Evolutionary conservation across 1,140 invertebrate genomes (phyloP).

Genomic region (Drosophila busckii): DNA sequence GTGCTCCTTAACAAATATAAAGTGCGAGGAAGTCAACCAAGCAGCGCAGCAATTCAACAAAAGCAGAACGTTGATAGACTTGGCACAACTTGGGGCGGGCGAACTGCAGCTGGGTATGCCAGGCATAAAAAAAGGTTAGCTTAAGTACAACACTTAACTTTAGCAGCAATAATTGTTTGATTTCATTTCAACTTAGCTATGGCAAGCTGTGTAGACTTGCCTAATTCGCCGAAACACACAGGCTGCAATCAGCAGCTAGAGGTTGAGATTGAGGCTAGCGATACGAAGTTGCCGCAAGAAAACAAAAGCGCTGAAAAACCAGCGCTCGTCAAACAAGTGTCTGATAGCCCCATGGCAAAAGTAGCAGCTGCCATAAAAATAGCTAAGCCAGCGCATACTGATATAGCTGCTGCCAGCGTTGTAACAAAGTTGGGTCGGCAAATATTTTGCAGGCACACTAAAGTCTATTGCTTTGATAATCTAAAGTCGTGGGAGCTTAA

Average conservation of each 20-base stretch:
- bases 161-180: too few species aligned
- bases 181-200: too few species aligned
- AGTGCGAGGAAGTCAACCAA: neutral
- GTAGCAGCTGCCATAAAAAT: too few species aligned
- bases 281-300: too few species aligned
- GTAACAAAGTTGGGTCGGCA: slow-evolving; percentile 4
- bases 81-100: neutral
- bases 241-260: too few species aligned
- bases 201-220: too few species aligned
- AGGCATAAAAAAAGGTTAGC: neutral
- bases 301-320: too few species aligned
- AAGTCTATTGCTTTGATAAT: slow-evolving; percentile 15
- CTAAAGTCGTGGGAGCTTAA: slow-evolving; percentile 17
- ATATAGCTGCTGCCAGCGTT: neutral
- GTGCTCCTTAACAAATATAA: neutral
- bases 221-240: too few species aligned
- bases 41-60: neutral
- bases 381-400: too few species aligned
- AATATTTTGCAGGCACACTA: slow-evolving; percentile 17
- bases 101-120: neutral
- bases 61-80: neutral
- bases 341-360: too few species aligned
- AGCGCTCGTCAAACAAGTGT: too few species aligned
- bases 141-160: neutral
- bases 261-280: too few species aligned